Percentiles rank a stretch among this genome's conserved stretches.
Evolutionary conservation across 2,797 vertebrate genomes (phyloP).

Genomic region (Hipposideros larvatus): DNA sequence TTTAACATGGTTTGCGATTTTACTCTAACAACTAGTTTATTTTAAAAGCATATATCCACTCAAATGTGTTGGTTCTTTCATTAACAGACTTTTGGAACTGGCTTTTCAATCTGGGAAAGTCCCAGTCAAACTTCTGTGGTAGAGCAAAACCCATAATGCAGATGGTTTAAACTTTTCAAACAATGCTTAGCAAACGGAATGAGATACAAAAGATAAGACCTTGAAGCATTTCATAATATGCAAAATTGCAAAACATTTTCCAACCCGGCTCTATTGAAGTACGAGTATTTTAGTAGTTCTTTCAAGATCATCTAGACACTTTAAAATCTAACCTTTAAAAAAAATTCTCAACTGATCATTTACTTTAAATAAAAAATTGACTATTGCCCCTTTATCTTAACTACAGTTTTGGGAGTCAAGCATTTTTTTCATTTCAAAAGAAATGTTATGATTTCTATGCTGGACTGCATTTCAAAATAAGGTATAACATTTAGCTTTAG

Average conservation of each 20-base stretch:
- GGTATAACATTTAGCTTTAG: background rate
- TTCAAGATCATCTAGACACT: background rate
- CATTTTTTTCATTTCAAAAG: conserved; percentile 55
- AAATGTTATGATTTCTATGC: conserved; percentile 35
- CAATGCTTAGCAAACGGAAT: background rate
- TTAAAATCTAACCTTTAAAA: conserved; percentile 49
- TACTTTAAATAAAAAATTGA: conserved; percentile 55
- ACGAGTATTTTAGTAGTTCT: background rate
- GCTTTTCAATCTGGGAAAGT: conserved; percentile 9
- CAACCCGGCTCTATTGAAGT: background rate
- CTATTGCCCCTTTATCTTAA: conserved; percentile 25
- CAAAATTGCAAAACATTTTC: conserved; percentile 28
- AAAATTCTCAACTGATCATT: background rate
- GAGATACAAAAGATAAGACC: background rate
- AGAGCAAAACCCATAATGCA: background rate
- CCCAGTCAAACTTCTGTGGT: background rate
- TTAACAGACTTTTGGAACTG: background rate
- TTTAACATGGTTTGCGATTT: conserved; percentile 33
- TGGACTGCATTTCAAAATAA: conserved; percentile 57
- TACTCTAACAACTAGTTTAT: conserved; percentile 39
- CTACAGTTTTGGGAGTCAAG: conserved; percentile 32
- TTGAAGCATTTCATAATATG: background rate
- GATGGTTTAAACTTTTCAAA: background rate
- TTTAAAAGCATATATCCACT: conserved; percentile 2
- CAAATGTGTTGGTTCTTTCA: background rate